These are phyloP conservation scores for Daktulosphaira vitifoliae DNA, from an alignment of 1,140 invertebrate genomes.

Conservation along the genomic window DNA sequence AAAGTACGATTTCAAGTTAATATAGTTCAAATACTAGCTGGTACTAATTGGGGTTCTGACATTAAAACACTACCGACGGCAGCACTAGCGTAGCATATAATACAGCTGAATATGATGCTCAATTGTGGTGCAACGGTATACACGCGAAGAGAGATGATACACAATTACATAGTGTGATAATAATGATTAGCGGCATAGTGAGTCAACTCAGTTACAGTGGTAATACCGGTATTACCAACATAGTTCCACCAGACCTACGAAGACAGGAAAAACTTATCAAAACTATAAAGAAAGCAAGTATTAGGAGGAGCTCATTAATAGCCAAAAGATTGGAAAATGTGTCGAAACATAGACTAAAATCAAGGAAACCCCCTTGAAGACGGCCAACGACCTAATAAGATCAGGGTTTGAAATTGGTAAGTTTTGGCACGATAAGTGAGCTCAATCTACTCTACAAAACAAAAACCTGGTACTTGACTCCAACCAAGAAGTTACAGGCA, in stretches of 20 bases:
- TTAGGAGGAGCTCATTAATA: not conserved
- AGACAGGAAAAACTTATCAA: not conserved
- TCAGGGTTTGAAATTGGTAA: not conserved
- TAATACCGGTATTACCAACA: not conserved
- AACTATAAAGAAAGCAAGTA: not conserved
- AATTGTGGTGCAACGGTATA: not conserved
- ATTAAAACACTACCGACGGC: not conserved
- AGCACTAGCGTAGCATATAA: not conserved
- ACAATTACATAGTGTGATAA: not conserved
- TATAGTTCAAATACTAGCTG: not conserved
- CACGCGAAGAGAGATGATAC: slow-evolving; percentile 11
- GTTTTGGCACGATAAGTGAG: not conserved
- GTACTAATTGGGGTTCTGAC: not conserved
- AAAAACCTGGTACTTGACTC: too few relatives aligned
- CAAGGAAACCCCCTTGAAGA: not conserved
- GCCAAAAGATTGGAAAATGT: not conserved
- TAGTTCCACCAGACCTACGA: not conserved
- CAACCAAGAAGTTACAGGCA: too few relatives aligned
- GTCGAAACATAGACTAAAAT: not conserved
- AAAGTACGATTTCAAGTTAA: not conserved
- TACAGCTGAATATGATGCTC: slow-evolving; percentile 19
- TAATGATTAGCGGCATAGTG: slow-evolving; percentile 13
- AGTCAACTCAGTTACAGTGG: slow-evolving; percentile 9
- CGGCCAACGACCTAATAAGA: not conserved
- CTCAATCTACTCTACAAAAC: not conserved